phyloP scores from a whole-genome alignment of 2,797 vertebrate species.

The Sciaenops ocellatus region DNA sequence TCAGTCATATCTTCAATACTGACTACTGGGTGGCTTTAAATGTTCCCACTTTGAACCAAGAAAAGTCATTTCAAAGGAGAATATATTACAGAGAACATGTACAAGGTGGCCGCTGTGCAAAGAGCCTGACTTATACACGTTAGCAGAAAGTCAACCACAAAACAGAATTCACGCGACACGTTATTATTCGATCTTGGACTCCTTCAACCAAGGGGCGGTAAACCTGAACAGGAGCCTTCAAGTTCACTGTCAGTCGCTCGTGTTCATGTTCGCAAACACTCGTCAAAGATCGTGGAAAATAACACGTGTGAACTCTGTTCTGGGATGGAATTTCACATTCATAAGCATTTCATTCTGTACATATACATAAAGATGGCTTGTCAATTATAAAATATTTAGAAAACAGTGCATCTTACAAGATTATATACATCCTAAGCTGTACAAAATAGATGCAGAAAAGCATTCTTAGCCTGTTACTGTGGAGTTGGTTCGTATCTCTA shows the following conservation, averaged over 20 bases:
- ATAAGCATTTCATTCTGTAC: conserved; percentile 62
- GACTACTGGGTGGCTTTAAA: conserved; percentile 37
- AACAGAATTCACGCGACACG: conserved; percentile 17
- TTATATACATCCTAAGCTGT: conserved; percentile 67
- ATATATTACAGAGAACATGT: conserved; percentile 34
- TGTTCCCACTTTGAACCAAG: conserved; percentile 15
- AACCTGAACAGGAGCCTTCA: conserved; percentile 31
- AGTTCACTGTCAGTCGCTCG: conserved; percentile 38
- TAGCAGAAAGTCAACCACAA: conserved; percentile 41
- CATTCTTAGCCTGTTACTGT: conserved; percentile 7
- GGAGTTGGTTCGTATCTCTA: background rate
- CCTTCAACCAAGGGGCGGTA: background rate
- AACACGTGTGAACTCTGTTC: conserved; percentile 34
- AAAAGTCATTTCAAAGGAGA: conserved; percentile 11
- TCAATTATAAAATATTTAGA: conserved; percentile 73
- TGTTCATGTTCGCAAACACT: conserved; percentile 26
- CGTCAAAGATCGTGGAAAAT: background rate
- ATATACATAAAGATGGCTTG: conserved; percentile 60
- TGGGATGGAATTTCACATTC: conserved; percentile 65
- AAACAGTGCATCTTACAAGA: conserved; percentile 75
- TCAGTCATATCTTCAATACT: conserved; percentile 21
- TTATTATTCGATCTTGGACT: conserved; percentile 4
- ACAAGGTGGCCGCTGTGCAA: conserved; percentile 60
- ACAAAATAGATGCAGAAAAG: conserved; percentile 52
- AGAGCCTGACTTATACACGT: conserved; percentile 35